Percentiles rank a stretch among this genome's conserved stretches.
These are phyloP conservation scores for Lysandra coridon DNA, from an alignment of 2,888 invertebrate genomes.

Conservation along the genomic window DNA sequence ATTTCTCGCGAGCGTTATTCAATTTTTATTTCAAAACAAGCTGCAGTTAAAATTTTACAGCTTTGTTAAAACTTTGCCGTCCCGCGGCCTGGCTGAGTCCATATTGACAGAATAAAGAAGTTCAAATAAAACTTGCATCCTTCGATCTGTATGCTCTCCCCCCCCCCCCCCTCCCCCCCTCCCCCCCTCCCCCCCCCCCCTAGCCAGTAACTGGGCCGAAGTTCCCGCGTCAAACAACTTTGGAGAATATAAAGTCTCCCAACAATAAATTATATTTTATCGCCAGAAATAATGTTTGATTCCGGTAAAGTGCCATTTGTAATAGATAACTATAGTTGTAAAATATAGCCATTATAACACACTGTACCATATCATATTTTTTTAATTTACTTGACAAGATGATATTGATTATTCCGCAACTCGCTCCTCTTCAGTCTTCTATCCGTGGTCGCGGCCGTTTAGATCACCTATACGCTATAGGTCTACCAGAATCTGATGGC, in stretches of 20 bases:
- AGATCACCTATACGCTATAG: not conserved
- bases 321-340: not conserved
- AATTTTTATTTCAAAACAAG: not conserved
- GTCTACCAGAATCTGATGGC: no score
- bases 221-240: constrained; percentile 4
- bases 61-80: constrained; percentile 10
- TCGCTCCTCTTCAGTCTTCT: not conserved
- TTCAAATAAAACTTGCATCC: constrained; percentile 2
- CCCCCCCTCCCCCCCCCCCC: not conserved
- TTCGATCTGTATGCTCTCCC: not conserved
- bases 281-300: not conserved
- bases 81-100: not conserved
- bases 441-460: not conserved
- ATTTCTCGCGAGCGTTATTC: not conserved
- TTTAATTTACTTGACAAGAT: no score
- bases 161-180: not conserved
- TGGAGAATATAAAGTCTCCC: not conserved
- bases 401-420: not conserved
- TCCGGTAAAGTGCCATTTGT: not conserved
- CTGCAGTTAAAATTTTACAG: not conserved
- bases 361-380: not conserved
- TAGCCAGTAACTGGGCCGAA: not conserved
- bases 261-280: constrained; percentile 9
- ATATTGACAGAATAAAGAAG: constrained; percentile 12
- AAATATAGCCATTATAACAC: not conserved